Conservation (phyloP, 53 echinoderm and acorn worm genomes). For the Zoroaster sp. region DNA sequence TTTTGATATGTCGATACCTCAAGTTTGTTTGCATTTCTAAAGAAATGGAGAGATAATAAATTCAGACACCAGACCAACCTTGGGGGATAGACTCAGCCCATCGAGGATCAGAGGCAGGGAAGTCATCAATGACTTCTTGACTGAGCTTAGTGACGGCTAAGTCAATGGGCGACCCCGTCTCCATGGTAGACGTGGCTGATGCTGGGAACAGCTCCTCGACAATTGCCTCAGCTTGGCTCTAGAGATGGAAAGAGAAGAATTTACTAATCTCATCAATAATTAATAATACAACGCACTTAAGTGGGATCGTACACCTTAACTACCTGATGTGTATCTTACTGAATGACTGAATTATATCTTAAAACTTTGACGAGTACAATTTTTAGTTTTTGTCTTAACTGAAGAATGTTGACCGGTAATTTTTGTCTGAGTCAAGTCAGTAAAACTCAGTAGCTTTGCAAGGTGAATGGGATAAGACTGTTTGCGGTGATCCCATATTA, state of each 20-base stretch:
- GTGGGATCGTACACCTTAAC: too few species aligned
- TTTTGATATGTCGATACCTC: too few species aligned
- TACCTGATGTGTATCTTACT: background rate
- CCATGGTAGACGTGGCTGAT: slow-evolving; percentile 36
- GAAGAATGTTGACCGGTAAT: too few species aligned
- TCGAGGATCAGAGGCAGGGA: slow-evolving; percentile 94
- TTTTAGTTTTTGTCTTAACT: background rate
- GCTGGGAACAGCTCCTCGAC: slow-evolving; percentile 83
- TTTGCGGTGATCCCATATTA: too few species aligned
- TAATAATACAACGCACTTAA: too few species aligned
- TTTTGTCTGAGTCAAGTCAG: too few species aligned
- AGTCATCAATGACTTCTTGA: slow-evolving; percentile 92
- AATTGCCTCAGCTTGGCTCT: slow-evolving; percentile 82
- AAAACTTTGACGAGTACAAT: background rate
- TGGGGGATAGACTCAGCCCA: slow-evolving; percentile 99
- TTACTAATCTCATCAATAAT: too few species aligned
- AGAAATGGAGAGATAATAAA: too few species aligned
- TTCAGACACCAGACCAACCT: slow-evolving; percentile 64
- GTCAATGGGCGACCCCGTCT: slow-evolving; percentile 79
- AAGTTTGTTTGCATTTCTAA: too few species aligned
- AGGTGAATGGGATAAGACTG: too few species aligned
- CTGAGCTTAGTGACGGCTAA: slow-evolving; percentile 82
- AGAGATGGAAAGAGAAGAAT: too few species aligned
- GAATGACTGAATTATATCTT: background rate
- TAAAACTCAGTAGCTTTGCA: too few species aligned